A percentile compares a stretch with the other conserved stretches of the same genome.
Evolutionary conservation across 2,797 vertebrate genomes (phyloP).

Genomic region (Muscicapa striata): DNA sequence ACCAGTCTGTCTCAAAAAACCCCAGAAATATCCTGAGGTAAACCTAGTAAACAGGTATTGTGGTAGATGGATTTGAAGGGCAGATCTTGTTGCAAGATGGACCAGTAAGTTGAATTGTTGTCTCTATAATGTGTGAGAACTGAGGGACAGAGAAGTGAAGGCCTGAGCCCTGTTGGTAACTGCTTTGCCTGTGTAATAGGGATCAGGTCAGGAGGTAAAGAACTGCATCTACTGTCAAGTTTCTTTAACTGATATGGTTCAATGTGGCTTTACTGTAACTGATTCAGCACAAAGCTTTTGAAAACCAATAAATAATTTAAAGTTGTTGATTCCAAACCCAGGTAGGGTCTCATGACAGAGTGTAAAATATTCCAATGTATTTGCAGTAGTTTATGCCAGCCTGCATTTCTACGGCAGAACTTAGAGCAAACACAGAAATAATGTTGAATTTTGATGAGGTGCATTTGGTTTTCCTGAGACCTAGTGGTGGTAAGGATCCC

Average conservation of each 20-base stretch:
- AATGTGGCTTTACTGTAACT: background rate
- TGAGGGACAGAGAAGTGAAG: background rate
- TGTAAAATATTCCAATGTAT: background rate
- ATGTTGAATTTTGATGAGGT: background rate
- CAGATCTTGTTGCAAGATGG: background rate
- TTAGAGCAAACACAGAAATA: background rate
- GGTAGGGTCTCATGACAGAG: background rate
- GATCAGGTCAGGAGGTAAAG: background rate
- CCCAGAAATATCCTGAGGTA: background rate
- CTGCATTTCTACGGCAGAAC: background rate
- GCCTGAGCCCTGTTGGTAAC: fast-evolving
- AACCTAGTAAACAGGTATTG: background rate
- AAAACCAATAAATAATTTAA: background rate
- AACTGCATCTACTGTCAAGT: background rate
- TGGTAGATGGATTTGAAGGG: background rate
- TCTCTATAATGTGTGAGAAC: background rate
- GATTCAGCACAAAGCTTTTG: background rate
- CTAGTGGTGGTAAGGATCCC: background rate
- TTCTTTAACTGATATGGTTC: background rate
- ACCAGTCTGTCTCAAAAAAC: background rate
- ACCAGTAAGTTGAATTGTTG: background rate
- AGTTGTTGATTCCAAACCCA: background rate
- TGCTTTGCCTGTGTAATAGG: background rate
- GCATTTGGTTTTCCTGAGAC: background rate
- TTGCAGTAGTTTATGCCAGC: background rate